phyloP scores from a whole-genome alignment of 2,797 vertebrate species.

The Euthynnus affinis region DNA sequence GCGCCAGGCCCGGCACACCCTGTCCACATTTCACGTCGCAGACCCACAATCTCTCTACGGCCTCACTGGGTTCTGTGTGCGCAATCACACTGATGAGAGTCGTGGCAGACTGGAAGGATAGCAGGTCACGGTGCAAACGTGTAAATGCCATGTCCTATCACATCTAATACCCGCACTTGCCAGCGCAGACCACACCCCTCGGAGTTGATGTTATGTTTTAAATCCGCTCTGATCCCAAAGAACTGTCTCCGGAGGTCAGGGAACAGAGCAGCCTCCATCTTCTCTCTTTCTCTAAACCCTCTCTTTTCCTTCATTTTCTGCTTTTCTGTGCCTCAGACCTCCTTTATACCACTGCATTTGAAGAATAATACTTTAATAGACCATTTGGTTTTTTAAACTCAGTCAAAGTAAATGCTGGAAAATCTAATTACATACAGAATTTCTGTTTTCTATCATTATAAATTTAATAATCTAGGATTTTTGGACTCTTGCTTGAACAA shows the following conservation, averaged over 20 bases:
- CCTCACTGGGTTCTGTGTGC: conserved; percentile 18
- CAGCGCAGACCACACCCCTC: conserved; percentile 1
- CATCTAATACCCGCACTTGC: conserved; percentile 25
- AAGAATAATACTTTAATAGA: not conserved
- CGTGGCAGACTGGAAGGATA: conserved; percentile 38
- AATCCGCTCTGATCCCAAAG: conserved; percentile 44
- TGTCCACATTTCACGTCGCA: conserved; percentile 60
- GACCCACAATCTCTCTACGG: conserved; percentile 55
- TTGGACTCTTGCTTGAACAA: not conserved
- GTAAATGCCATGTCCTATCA: conserved; percentile 42
- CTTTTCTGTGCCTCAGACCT: not conserved
- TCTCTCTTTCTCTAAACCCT: not conserved
- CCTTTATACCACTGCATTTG: not conserved
- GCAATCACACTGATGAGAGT: conserved; percentile 32
- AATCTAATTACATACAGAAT: not conserved
- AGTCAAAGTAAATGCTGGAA: not conserved
- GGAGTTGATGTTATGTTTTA: conserved; percentile 8
- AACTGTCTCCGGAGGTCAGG: conserved; percentile 25
- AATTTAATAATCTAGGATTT: not conserved
- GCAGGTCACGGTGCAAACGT: conserved; percentile 28
- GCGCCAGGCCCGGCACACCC: conserved; percentile 72
- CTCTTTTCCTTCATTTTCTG: not conserved
- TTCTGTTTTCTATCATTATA: not conserved
- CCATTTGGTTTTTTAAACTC: not conserved
- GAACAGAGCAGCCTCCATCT: not conserved